Percentiles rank a stretch among this genome's conserved stretches.
Evolutionary conservation across 2,888 invertebrate species (phyloP).

Genomic region (Nebria brevicollis): DNA sequence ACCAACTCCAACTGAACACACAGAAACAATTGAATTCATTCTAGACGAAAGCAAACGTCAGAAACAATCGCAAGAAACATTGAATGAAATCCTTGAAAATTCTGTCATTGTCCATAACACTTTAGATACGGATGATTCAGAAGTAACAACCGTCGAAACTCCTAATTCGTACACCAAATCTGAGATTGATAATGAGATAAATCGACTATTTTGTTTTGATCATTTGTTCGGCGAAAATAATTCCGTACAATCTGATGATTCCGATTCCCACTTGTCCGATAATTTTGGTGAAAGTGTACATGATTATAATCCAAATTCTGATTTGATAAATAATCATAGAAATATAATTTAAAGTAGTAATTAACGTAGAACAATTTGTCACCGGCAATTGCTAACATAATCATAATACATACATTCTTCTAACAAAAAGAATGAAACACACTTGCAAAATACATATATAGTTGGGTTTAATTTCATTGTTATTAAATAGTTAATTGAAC

Average conservation of each 20-base stretch:
- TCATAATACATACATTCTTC: no score
- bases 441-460: no score
- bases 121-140: constrained; percentile 27
- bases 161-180: constrained; percentile 35
- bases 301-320: neutral
- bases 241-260: constrained; percentile 22
- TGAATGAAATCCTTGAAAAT: constrained; percentile 5
- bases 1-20: constrained; percentile 55
- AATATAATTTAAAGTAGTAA: neutral
- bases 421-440: no score
- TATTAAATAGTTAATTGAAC: no score
- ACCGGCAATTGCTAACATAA: no score
- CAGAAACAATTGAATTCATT: constrained; percentile 9
- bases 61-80: neutral
- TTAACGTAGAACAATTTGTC: no score
- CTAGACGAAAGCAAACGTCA: neutral
- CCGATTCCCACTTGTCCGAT: constrained; percentile 25
- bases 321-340: neutral
- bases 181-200: constrained; percentile 53
- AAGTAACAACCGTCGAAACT: constrained; percentile 34
- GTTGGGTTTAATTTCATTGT: no score
- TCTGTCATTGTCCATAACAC: constrained; percentile 28
- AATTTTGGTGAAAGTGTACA: constrained; percentile 27
- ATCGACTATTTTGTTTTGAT: constrained; percentile 54
- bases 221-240: constrained; percentile 54